Conservation (phyloP, 2,888 invertebrate genomes). For the Agrotis puta region DNA sequence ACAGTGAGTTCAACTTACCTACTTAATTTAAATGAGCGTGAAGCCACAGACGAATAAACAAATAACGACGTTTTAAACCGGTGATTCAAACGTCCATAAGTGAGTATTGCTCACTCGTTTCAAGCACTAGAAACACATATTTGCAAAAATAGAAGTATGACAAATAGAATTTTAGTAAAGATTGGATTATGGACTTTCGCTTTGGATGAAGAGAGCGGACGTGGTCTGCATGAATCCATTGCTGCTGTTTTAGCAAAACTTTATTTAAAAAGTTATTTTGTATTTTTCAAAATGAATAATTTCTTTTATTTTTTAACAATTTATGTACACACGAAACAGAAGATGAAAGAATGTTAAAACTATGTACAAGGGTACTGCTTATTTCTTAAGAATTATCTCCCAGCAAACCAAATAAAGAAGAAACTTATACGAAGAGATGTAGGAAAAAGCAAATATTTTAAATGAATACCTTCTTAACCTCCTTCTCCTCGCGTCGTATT, state of each 20-base stretch:
- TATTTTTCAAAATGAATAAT: no score
- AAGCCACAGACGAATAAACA: conserved; percentile 38
- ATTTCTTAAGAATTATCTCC: no score
- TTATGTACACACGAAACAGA: no score
- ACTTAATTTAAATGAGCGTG: conserved; percentile 19
- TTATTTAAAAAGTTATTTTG: not conserved
- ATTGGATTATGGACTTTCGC: not conserved
- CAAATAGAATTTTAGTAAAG: conserved; percentile 36
- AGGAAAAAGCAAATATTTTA: no score
- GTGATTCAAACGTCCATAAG: conserved; percentile 45
- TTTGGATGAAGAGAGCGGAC: not conserved
- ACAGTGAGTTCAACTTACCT: conserved; percentile 10
- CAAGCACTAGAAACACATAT: conserved; percentile 56
- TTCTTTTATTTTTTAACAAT: no score
- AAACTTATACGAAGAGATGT: no score
- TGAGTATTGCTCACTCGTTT: conserved; percentile 39
- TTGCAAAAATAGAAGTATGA: conserved; percentile 53
- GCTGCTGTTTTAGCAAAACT: not conserved
- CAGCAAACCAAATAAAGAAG: no score
- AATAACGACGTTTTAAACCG: conserved; percentile 30
- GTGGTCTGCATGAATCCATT: not conserved
- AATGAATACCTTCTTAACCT: no score
- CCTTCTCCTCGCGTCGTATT: no score
- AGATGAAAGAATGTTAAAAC: no score
- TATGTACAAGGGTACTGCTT: no score